Evolutionary conservation across 1,140 invertebrate species (phyloP).

Genomic region (Tetramorium parvispinum): DNA sequence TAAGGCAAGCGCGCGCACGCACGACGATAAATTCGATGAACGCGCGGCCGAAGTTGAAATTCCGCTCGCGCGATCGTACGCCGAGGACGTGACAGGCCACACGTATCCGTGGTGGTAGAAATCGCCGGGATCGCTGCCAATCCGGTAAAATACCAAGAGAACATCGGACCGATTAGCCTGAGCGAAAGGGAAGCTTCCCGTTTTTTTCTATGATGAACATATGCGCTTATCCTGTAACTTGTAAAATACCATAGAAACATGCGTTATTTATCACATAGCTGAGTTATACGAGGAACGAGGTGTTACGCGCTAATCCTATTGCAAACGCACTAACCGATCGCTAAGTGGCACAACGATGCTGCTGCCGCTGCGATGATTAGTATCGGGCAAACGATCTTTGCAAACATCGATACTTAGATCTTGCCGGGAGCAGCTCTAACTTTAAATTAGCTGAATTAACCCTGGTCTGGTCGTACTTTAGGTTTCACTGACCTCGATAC

Average conservation of each 20-base stretch:
- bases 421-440: neutral
- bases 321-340: slow-evolving; percentile 38
- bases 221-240: neutral
- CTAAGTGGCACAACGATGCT: slow-evolving; percentile 35
- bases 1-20: neutral
- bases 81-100: slow-evolving; percentile 7
- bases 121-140: neutral
- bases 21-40: slow-evolving; percentile 32
- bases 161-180: neutral
- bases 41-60: slow-evolving; percentile 32
- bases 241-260: neutral
- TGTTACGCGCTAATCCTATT: neutral
- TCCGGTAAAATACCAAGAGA: neutral
- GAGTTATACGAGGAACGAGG: neutral
- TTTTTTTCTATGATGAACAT: neutral
- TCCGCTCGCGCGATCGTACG: slow-evolving; percentile 28
- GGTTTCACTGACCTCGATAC: neutral
- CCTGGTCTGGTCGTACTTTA: neutral
- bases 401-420: slow-evolving; percentile 33
- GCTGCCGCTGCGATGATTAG: neutral
- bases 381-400: neutral
- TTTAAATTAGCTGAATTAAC: slow-evolving; percentile 33
- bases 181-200: neutral
- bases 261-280: neutral
- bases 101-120: neutral